A percentile compares a stretch with the other conserved stretches of the same genome.
Evolutionary conservation across 1,140 invertebrate genomes (phyloP).

Genomic region (Sycophila sp.): DNA sequence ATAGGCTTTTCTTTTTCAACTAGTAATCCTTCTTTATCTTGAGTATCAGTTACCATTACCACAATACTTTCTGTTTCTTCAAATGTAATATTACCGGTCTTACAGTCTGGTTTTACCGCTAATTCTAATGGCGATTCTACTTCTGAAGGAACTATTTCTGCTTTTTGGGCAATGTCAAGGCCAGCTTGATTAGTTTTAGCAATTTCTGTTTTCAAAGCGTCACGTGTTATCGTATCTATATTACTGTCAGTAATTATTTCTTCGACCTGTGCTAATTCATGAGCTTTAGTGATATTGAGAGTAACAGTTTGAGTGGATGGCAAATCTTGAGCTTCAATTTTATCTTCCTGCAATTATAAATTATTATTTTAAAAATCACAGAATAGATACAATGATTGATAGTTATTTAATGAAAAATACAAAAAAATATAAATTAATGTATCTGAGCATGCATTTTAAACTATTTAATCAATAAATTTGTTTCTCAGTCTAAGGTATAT

Average conservation of each 20-base stretch:
- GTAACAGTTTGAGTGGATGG: constrained; percentile 57
- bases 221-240: constrained; percentile 47
- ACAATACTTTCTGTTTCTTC: constrained; percentile 65
- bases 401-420: too few relatives aligned
- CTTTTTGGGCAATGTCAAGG: constrained; percentile 61
- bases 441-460: too few relatives aligned
- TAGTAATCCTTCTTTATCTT: constrained; percentile 67
- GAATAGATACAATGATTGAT: too few relatives aligned
- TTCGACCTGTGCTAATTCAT: constrained; percentile 64
- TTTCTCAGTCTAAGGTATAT: too few relatives aligned
- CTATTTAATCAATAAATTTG: too few relatives aligned
- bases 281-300: constrained; percentile 60
- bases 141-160: constrained; percentile 64
- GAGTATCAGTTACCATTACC: constrained; percentile 61
- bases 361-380: background rate
- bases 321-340: constrained; percentile 46
- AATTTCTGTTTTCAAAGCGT: constrained; percentile 51
- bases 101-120: constrained; percentile 63
- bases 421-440: too few relatives aligned
- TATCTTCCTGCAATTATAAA: constrained; percentile 48
- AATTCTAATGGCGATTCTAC: constrained; percentile 64
- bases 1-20: constrained; percentile 55
- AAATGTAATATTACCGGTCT: constrained; percentile 62
- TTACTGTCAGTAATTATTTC: constrained; percentile 56
- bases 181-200: constrained; percentile 58